Base-by-base conservation (phyloP, 2,888 invertebrate genomes). In the Heliconius ethilla region DNA sequence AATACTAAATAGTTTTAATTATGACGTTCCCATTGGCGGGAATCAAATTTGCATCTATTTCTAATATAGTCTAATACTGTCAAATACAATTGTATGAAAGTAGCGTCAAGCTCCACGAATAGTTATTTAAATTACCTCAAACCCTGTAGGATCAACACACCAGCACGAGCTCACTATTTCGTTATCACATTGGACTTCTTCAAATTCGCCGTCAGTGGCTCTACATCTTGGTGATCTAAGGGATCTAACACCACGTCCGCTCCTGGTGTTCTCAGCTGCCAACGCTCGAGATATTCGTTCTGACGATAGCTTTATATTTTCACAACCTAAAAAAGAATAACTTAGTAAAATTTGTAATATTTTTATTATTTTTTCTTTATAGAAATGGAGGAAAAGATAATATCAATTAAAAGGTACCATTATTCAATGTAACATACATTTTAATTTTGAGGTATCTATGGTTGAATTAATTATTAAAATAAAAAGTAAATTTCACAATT, bases 81-180 rank as follows among this genome's bases (percentile, higher is more conserved):
- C 62, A 63, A 62, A 11, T n/a, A 59, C 22, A 1, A 63, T 13
- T 6, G 4, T 25, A 13, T 13, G 5, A 13, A 6, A 13, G 1
- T 27, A 63, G 13, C 1, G 27, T 27, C n/a, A n/a, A n/a, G n/a
- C n/a, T n/a, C n/a, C n/a, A 9, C 13, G 13, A 4, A 62, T 6
- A 33, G 6, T 15, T 22, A 63, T 5, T 63, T 13, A 15, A 63
- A 63, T n/a, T 66, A 94, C 94, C 93, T 98, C 98, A 82, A 96
- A 96, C 1, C 98, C 98, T 81, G 96, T 95, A 80, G 96, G 95
- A 86, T 98, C 97, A 13, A 98, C 97, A 88, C 98, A 98, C 97
- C 98, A 98, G 87, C 98, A 98, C 55, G 95, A 95, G 85, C 96
- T 96, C 74, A 96, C 95, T 79, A 96, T 95, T 84, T 96, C 96